Evolutionary conservation across 1,140 invertebrate species (phyloP).

Genomic region (Sitobion miscanthi): DNA sequence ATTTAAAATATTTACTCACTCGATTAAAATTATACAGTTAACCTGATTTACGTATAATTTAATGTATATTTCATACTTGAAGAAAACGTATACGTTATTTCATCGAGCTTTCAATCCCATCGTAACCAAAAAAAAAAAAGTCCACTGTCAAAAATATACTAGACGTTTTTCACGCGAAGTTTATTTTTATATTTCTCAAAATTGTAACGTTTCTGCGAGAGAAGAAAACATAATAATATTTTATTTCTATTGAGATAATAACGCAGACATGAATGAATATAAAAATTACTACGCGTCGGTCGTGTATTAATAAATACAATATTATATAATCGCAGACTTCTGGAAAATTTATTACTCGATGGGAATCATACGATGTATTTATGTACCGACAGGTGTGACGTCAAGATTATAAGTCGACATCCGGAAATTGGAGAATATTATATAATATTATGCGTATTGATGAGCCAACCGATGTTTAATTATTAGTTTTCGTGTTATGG

Average conservation of each 20-base stretch:
- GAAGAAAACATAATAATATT: neutral
- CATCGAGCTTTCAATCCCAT: neutral
- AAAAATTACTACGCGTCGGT: neutral
- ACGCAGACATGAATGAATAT: neutral
- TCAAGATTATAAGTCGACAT: neutral
- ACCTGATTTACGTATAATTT: neutral
- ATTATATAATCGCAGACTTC: neutral
- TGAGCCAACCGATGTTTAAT: neutral
- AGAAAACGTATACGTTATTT: neutral
- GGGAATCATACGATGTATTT: neutral
- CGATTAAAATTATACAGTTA: neutral
- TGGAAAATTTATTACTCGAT: neutral
- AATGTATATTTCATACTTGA: neutral
- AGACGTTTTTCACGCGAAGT: neutral
- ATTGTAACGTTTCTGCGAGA: neutral
- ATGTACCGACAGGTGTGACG: neutral
- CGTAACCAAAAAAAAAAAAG: neutral
- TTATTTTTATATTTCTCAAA: neutral
- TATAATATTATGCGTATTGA: neutral
- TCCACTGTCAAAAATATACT: neutral
- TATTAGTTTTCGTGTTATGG: neutral
- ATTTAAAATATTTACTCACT: neutral
- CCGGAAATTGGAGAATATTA: neutral
- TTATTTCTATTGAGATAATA: neutral
- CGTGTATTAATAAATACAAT: neutral